phyloP scores from a whole-genome alignment of 2,888 invertebrate species.

The Morpho deidamia region DNA sequence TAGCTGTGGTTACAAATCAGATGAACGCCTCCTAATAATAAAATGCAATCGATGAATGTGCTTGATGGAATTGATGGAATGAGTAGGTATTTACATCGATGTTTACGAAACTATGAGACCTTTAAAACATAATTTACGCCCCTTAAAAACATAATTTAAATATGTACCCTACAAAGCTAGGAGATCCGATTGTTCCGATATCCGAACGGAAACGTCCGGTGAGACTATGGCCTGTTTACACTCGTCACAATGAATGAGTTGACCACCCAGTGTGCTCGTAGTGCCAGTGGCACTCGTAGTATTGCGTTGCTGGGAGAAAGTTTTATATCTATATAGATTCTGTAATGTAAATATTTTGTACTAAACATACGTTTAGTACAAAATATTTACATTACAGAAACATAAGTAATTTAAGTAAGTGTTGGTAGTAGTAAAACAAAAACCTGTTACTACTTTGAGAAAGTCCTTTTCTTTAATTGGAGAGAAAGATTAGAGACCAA shows the following conservation, averaged over 20 bases:
- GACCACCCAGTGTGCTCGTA: constrained; percentile 67
- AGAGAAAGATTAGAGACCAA: no score
- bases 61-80: no score
- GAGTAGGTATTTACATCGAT: no score
- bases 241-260: constrained; percentile 47
- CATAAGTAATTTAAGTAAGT: no score
- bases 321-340: no score
- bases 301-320: constrained; percentile 39
- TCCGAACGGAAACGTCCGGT: constrained; percentile 67
- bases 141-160: constrained; percentile 3
- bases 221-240: constrained; percentile 49
- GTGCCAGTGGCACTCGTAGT: constrained; percentile 37
- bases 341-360: no score
- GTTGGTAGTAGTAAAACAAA: no score
- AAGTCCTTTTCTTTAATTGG: no score
- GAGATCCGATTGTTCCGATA: constrained; percentile 33
- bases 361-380: no score
- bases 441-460: not conserved
- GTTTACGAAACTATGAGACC: no score
- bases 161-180: constrained; percentile 15
- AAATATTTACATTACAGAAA: no score
- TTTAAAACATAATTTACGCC: no score
- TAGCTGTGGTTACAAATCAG: constrained; percentile 52
- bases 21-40: constrained; percentile 69
- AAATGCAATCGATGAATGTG: constrained; percentile 24